phyloP scores from a whole-genome alignment of 2,888 invertebrate species.

The Polyploca ridens region DNA sequence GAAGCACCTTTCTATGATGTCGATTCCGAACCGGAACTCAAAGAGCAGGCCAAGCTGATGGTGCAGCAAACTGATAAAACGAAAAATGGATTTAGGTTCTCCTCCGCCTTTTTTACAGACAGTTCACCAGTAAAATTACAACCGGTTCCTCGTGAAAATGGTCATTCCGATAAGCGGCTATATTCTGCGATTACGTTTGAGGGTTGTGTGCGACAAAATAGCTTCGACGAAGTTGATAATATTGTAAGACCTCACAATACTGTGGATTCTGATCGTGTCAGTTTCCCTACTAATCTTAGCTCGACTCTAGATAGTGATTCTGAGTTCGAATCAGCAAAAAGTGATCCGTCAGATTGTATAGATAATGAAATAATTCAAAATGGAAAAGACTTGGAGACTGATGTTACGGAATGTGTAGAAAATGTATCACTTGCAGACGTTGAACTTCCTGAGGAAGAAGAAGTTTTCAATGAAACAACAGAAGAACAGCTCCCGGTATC shows the following conservation, averaged over 20 bases:
- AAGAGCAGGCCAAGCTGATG: conserved; percentile 61
- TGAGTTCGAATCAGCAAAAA: conserved; percentile 79
- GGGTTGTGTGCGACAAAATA: conserved; percentile 74
- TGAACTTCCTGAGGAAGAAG: conserved; percentile 59
- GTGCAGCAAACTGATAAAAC: conserved; percentile 78
- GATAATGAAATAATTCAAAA: conserved; percentile 59
- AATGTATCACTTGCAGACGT: conserved; percentile 61
- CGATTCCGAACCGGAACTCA: conserved; percentile 72
- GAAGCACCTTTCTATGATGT: conserved; percentile 84
- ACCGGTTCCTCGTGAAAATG: conserved; percentile 74
- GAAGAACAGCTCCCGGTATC: conserved; percentile 32
- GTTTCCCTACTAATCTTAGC: conserved; percentile 48
- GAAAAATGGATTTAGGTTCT: conserved; percentile 77
- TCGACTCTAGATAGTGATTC: conserved; percentile 72
- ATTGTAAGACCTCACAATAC: conserved; percentile 40
- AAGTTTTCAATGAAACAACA: conserved; percentile 36
- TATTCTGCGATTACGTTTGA: conserved; percentile 80
- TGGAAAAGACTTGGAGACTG: conserved; percentile 52
- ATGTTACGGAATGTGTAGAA: conserved; percentile 57
- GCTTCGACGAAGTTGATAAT: conserved; percentile 71
- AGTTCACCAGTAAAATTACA: conserved; percentile 72
- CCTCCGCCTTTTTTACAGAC: conserved; percentile 72
- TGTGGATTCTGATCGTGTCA: conserved; percentile 50
- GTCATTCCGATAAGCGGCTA: conserved; percentile 68
- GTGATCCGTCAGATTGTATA: conserved; percentile 68